Percentiles rank a stretch among this genome's conserved stretches.
Evolutionary conservation across 2,888 invertebrate genomes (phyloP).

Genomic region (Bursaphelenchus okinawaensis): DNA sequence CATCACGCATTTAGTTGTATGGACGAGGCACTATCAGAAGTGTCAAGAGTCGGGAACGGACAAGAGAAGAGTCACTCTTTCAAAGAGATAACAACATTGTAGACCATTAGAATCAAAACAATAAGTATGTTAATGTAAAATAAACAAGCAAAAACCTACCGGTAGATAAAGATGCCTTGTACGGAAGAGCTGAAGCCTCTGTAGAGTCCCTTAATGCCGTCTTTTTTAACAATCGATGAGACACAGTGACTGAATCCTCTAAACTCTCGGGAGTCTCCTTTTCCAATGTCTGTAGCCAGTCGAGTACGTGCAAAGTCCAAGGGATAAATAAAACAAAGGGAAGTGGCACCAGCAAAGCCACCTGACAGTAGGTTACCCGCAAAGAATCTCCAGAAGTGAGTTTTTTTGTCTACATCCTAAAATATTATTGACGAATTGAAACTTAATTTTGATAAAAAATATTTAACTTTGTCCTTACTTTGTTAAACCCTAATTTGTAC

Average conservation of each 20-base stretch:
- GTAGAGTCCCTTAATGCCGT: constrained; percentile 78
- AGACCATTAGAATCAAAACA: neutral
- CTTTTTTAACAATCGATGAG: constrained; percentile 71
- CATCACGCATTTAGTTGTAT: neutral
- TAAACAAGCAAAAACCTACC: constrained; percentile 58
- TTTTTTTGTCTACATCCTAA: constrained; percentile 34
- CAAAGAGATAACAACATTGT: neutral
- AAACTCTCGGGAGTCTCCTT: constrained; percentile 70
- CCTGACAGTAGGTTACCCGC: constrained; percentile 74
- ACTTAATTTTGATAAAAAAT: neutral
- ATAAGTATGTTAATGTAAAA: too few relatives aligned
- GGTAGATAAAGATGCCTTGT: constrained; percentile 81
- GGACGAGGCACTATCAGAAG: neutral
- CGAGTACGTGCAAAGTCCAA: constrained; percentile 76
- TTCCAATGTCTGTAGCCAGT: constrained; percentile 65
- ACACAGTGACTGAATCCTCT: constrained; percentile 79
- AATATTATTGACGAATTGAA: neutral
- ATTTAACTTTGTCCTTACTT: constrained; percentile 5
- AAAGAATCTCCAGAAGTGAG: constrained; percentile 41
- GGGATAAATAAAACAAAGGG: constrained; percentile 87
- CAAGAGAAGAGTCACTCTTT: neutral
- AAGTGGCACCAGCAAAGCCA: constrained; percentile 86
- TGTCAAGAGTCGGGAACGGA: neutral
- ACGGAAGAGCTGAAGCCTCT: constrained; percentile 76
- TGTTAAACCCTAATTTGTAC: constrained; percentile 51